Evolutionary conservation across 2,888 invertebrate genomes (phyloP).

Genomic region (Xylota sylvarum): DNA sequence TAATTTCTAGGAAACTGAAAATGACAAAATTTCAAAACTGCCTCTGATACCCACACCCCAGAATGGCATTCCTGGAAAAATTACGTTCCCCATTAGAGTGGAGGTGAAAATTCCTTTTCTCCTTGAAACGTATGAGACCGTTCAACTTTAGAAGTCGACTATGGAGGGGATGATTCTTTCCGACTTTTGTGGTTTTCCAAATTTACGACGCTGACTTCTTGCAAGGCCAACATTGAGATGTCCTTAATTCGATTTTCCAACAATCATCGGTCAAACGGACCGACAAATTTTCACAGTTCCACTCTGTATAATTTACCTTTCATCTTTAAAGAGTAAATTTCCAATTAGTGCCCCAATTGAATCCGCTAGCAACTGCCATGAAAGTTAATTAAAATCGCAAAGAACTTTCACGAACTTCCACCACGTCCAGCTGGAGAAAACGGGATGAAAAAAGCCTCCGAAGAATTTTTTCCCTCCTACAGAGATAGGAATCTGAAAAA

Average conservation of each 20-base stretch:
- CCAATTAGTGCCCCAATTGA: constrained; percentile 12
- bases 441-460: background rate
- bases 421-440: background rate
- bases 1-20: too few species aligned
- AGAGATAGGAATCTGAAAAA: background rate
- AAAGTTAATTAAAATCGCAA: constrained; percentile 37
- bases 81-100: background rate
- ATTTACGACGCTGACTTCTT: too few species aligned
- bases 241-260: background rate
- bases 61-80: background rate
- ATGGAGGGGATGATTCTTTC: background rate
- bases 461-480: constrained; percentile 1
- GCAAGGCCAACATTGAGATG: background rate
- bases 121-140: background rate
- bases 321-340: constrained; percentile 2
- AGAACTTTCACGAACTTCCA: constrained; percentile 19
- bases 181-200: background rate
- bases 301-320: background rate
- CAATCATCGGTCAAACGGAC: constrained; percentile 8
- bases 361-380: background rate
- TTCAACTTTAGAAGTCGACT: too few species aligned
- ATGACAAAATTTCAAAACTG: too few species aligned
- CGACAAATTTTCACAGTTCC: background rate
- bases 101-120: background rate
- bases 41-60: background rate